A percentile compares a stretch with the other conserved stretches of the same genome.
Evolutionary conservation across 2,797 vertebrate genomes (phyloP).

Genomic region (Smutsia gigantea): DNA sequence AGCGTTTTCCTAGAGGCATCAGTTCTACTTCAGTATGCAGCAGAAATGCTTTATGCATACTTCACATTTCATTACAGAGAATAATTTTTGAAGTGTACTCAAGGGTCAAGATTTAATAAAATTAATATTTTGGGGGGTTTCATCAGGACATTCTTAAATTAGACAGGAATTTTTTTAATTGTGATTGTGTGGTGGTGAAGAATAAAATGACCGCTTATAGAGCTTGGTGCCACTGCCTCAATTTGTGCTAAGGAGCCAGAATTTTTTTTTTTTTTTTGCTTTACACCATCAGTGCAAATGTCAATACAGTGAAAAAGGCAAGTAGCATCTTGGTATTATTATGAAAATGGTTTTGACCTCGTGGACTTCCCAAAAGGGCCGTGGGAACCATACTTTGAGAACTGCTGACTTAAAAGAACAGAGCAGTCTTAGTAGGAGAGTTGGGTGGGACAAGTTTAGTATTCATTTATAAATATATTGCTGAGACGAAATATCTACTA

Average conservation of each 20-base stretch:
- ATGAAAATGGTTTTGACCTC: neutral
- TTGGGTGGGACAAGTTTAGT: neutral
- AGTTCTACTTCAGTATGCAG: neutral
- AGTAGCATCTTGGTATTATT: neutral
- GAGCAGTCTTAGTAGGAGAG: neutral
- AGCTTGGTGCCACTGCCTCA: neutral
- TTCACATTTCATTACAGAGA: slow-evolving; percentile 16
- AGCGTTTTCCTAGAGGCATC: neutral
- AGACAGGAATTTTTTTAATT: neutral
- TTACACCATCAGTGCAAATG: neutral
- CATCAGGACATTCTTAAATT: slow-evolving; percentile 2
- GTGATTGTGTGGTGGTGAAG: neutral
- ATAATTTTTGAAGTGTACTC: neutral
- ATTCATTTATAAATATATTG: neutral
- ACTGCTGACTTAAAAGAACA: neutral
- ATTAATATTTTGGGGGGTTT: neutral
- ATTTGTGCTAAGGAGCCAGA: neutral
- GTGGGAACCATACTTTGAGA: neutral
- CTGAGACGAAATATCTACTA: neutral
- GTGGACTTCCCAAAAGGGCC: neutral
- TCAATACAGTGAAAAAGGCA: neutral
- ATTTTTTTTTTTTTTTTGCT: neutral
- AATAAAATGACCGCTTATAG: neutral
- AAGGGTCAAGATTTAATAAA: slow-evolving; percentile 1
- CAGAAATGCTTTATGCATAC: neutral